Evolutionary conservation across 2,888 invertebrate species (phyloP).

Genomic region (Torymus auratus): DNA sequence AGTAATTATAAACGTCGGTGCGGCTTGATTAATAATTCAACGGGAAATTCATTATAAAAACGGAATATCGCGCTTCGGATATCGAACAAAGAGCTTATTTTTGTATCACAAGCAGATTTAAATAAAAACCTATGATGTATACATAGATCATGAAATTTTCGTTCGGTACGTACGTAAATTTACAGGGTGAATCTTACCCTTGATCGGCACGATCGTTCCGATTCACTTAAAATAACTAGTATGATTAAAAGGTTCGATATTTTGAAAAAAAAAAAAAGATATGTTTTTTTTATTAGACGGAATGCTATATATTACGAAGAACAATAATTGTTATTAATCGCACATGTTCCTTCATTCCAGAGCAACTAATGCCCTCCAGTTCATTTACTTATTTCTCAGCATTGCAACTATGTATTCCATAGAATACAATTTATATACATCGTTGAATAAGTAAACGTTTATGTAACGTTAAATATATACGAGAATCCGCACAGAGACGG

Average conservation of each 20-base stretch:
- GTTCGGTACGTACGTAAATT: slow-evolving; percentile 23
- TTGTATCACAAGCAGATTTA: slow-evolving; percentile 51
- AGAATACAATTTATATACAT: slow-evolving; percentile 18
- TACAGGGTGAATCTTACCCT: slow-evolving; percentile 20
- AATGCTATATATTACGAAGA: slow-evolving; percentile 36
- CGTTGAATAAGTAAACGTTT: slow-evolving; percentile 22
- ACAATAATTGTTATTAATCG: slow-evolving; percentile 54
- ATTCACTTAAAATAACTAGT: slow-evolving; percentile 31
- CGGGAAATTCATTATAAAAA: not conserved
- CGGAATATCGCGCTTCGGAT: slow-evolving; percentile 29
- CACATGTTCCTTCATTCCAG: slow-evolving; percentile 58
- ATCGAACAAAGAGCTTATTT: slow-evolving; percentile 55
- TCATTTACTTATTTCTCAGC: slow-evolving; percentile 28
- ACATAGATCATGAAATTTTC: slow-evolving; percentile 38
- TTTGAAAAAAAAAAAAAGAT: slow-evolving; percentile 41
- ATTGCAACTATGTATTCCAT: too few relatives aligned
- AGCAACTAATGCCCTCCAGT: slow-evolving; percentile 58
- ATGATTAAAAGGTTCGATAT: slow-evolving; percentile 53
- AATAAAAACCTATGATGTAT: slow-evolving; percentile 43
- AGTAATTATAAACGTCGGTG: too few relatives aligned
- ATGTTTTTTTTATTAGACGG: slow-evolving; percentile 30
- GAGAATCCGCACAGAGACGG: not conserved
- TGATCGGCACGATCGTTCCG: slow-evolving; percentile 24
- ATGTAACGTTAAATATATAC: not conserved
- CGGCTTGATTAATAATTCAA: not conserved